A percentile compares a stretch with the other conserved stretches of the same genome.
Conservation (phyloP, 2,888 invertebrate genomes). For the Coelinius sp. region DNA sequence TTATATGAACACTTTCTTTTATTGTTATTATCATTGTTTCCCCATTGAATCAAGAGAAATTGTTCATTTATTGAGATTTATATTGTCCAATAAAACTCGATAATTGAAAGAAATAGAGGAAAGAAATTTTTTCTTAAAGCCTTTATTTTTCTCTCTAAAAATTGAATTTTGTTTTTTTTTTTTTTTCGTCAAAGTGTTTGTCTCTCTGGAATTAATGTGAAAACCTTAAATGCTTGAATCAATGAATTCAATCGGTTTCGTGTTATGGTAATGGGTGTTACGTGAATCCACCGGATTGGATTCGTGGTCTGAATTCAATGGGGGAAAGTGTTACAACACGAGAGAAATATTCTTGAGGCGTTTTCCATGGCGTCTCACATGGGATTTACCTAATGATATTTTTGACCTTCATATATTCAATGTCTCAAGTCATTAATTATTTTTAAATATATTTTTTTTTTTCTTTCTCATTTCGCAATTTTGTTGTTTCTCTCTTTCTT, state of each 20-base stretch:
- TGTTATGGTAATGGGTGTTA: constrained; percentile 18
- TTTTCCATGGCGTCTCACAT: neutral
- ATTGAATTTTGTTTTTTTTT: neutral
- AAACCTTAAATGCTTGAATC: constrained; percentile 6
- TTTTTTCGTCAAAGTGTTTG: neutral
- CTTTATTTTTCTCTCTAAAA: too few relatives aligned
- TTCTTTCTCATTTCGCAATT: neutral
- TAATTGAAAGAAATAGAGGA: neutral
- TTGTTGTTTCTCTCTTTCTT: neutral
- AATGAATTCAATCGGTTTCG: constrained; percentile 16
- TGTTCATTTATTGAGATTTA: constrained; percentile 1
- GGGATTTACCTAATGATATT: neutral
- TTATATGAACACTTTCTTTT: neutral
- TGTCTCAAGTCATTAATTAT: neutral
- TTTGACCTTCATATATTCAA: neutral
- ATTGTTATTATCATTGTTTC: neutral
- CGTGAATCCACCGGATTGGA: neutral
- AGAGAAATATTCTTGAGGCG: neutral
- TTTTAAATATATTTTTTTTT: neutral
- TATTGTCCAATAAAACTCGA: neutral
- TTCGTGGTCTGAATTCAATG: constrained; percentile 20
- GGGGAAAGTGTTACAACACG: constrained; percentile 24
- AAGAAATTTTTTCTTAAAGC: too few relatives aligned
- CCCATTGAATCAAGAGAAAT: too few relatives aligned
- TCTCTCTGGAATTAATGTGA: neutral